A percentile compares a stretch with the other conserved stretches of the same genome.
Evolutionary conservation across 2,888 invertebrate species (phyloP).

Genomic region (Nemurella pictetii): DNA sequence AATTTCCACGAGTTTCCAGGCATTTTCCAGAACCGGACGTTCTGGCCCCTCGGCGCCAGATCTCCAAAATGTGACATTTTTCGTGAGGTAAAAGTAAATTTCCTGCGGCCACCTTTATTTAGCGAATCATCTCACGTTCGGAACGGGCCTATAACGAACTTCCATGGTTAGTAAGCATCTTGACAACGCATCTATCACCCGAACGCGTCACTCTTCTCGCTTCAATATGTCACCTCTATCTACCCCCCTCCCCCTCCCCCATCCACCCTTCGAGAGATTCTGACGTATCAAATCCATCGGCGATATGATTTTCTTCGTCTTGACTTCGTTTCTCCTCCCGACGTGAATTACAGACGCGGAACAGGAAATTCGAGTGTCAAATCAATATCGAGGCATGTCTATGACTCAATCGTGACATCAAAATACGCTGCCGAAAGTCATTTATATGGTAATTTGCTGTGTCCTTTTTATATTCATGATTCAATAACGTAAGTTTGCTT

Average conservation of each 20-base stretch:
- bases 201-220: slow-evolving; percentile 5
- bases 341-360: slow-evolving; percentile 4
- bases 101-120: not conserved
- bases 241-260: not conserved
- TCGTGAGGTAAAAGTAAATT: not conserved
- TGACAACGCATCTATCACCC: slow-evolving; percentile 14
- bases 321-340: not conserved
- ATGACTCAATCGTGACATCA: not conserved
- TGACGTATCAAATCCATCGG: slow-evolving; percentile 15
- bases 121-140: not conserved
- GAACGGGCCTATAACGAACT: not conserved
- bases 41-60: not conserved
- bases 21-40: not conserved
- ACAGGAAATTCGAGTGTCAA: slow-evolving; percentile 20
- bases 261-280: not conserved
- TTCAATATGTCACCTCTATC: slow-evolving; percentile 11
- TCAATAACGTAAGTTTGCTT: not conserved
- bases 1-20: not conserved
- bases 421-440: not conserved
- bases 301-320: slow-evolving; percentile 18
- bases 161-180: slow-evolving; percentile 1
- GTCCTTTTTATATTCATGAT: slow-evolving; percentile 12
- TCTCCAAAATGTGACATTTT: not conserved
- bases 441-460: slow-evolving; percentile 11
- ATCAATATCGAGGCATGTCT: not conserved